phyloP scores from a whole-genome alignment of 1,140 invertebrate genomes.

The Paracyclopina nana region DNA sequence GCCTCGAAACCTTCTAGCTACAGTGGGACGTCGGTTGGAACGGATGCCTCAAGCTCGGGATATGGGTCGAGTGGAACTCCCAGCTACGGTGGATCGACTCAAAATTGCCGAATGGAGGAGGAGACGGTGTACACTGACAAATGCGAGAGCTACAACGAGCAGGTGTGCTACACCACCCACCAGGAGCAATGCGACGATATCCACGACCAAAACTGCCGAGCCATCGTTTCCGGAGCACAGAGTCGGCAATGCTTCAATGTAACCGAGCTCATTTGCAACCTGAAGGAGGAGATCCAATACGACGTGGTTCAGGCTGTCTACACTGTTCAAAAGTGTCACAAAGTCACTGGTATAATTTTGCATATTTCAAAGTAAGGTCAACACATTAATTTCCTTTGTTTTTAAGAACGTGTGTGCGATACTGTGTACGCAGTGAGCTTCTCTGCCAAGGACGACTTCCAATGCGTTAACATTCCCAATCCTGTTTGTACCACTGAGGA shows the following conservation, averaged over 20 bases:
- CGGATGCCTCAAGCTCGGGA: too few relatives aligned
- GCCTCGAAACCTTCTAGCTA: too few relatives aligned
- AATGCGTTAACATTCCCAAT: conserved; percentile 1
- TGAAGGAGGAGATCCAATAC: conserved; percentile 4
- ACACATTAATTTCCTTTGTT: neutral
- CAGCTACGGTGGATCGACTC: neutral
- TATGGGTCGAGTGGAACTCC: neutral
- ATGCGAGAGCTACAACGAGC: neutral
- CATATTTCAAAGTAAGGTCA: neutral
- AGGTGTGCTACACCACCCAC: conserved; percentile 1
- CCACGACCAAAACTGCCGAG: neutral
- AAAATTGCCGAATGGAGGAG: neutral
- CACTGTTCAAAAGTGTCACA: conserved; percentile 7
- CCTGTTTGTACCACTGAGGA: neutral
- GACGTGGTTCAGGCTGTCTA: neutral
- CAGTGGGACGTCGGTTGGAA: too few relatives aligned
- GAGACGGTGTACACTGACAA: neutral
- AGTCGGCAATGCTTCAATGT: conserved; percentile 1
- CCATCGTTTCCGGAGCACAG: neutral
- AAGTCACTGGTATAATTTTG: neutral
- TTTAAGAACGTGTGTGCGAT: neutral
- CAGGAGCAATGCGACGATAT: neutral
- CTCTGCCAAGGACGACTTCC: neutral
- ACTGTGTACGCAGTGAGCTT: neutral
- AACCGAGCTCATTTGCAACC: neutral